Conservation (phyloP, 1,140 invertebrate genomes). For the Bombus pascuorum region DNA sequence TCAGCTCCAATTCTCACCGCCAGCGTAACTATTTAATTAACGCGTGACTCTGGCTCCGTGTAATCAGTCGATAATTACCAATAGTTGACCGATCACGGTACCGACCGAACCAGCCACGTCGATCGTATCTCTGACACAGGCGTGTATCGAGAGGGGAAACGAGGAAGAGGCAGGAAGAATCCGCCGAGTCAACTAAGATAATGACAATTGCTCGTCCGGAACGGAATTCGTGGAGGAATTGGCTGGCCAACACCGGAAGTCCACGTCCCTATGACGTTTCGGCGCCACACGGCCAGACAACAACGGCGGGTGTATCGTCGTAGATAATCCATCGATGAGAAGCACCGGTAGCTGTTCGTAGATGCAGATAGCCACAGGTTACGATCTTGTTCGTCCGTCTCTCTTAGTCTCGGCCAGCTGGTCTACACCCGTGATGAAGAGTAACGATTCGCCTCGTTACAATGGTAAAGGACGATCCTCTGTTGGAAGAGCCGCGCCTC, state of each 20-base stretch:
- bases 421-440: conserved; percentile 3
- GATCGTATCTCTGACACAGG: conserved; percentile 17
- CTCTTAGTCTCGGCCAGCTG: background rate
- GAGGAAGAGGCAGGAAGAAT: conserved; percentile 39
- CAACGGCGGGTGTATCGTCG: conserved; percentile 37
- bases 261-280: conserved; percentile 49
- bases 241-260: conserved; percentile 63
- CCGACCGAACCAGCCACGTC: background rate
- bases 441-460: conserved; percentile 58
- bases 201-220: conserved; percentile 57
- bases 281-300: conserved; percentile 24
- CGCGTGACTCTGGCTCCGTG: background rate
- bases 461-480: conserved; percentile 53
- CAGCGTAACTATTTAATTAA: conserved; percentile 15
- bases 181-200: conserved; percentile 70
- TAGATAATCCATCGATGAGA: conserved; percentile 50
- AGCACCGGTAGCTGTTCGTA: conserved; percentile 57
- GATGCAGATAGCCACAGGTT: conserved; percentile 58
- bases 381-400: conserved; percentile 13
- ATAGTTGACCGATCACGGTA: conserved; percentile 8
- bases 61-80: conserved; percentile 37
- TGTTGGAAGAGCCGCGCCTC: conserved; percentile 15
- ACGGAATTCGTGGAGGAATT: conserved; percentile 29
- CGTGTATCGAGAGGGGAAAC: background rate
- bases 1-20: background rate